Conservation (phyloP, 2,113 vertebrate genomes). For the Hemiprocne comata region DNA sequence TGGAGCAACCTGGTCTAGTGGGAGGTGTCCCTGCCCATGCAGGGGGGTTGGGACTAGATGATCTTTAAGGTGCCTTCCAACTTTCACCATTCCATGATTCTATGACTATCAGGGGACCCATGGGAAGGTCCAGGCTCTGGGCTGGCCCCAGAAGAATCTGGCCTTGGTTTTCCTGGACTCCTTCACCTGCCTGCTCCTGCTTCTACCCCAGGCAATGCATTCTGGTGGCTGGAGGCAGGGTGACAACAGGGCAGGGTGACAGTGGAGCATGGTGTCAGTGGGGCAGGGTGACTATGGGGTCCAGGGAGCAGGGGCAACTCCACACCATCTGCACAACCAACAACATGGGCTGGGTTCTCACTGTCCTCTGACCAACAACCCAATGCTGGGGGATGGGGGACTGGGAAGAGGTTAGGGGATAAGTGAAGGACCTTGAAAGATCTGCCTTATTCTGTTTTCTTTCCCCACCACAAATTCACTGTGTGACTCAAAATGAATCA, state of each 20-base stretch:
- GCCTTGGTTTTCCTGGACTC: not conserved
- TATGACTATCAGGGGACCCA: not conserved
- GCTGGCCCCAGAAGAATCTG: not conserved
- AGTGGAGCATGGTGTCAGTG: no score
- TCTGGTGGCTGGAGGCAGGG: not conserved
- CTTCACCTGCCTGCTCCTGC: not conserved
- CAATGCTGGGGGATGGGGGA: fast-evolving
- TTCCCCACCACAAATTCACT: not conserved
- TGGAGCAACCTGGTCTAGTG: no score
- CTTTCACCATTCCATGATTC: no score
- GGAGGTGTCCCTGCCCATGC: no score
- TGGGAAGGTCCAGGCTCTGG: not conserved
- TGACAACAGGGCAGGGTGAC: not conserved
- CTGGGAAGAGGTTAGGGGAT: not conserved
- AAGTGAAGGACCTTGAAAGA: not conserved
- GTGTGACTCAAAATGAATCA: not conserved
- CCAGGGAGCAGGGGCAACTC: not conserved
- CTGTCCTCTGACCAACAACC: not conserved
- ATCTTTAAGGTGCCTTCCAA: no score
- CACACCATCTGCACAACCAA: fast-evolving
- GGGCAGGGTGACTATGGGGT: no score
- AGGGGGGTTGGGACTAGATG: no score
- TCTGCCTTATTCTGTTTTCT: not conserved
- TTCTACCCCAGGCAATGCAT: not conserved
- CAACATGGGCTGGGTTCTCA: fast-evolving